Percentiles rank a stretch among this genome's conserved stretches.
Conservation (phyloP, 2,113 vertebrate genomes). For the Burhinus bistriatus region DNA sequence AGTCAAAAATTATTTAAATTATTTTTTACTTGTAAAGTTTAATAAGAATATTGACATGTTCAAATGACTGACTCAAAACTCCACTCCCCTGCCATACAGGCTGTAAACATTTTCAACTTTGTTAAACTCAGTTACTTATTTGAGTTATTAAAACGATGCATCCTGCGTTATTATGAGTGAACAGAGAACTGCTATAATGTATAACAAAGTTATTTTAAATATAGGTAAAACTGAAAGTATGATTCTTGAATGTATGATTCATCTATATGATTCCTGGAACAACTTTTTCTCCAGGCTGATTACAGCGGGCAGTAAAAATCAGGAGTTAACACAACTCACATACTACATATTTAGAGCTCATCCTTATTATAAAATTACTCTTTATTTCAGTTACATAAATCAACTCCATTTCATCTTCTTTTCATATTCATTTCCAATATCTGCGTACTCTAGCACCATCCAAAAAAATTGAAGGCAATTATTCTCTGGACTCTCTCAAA, state of each 20-base stretch:
- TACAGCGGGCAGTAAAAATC: not conserved
- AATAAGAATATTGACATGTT: not conserved
- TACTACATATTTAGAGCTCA: not conserved
- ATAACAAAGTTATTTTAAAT: not conserved
- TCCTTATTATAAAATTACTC: not conserved
- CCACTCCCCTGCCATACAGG: not conserved
- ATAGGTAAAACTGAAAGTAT: not conserved
- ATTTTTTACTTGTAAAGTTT: not conserved
- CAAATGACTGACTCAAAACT: not conserved
- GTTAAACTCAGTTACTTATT: not conserved
- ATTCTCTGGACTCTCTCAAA: not conserved
- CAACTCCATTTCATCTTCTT: not conserved
- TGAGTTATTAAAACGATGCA: not conserved
- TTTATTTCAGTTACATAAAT: not conserved
- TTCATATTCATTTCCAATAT: not conserved
- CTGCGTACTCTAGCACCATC: accelerated
- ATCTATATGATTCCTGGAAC: not conserved
- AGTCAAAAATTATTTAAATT: not conserved
- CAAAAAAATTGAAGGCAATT: not conserved
- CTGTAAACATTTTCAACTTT: not conserved
- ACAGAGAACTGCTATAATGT: not conserved
- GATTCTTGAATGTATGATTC: not conserved
- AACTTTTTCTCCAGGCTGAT: not conserved
- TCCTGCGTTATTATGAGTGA: not conserved
- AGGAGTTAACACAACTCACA: not conserved